Conservation (phyloP, 2,113 vertebrate species). For the Hydropotes inermis region DNA sequence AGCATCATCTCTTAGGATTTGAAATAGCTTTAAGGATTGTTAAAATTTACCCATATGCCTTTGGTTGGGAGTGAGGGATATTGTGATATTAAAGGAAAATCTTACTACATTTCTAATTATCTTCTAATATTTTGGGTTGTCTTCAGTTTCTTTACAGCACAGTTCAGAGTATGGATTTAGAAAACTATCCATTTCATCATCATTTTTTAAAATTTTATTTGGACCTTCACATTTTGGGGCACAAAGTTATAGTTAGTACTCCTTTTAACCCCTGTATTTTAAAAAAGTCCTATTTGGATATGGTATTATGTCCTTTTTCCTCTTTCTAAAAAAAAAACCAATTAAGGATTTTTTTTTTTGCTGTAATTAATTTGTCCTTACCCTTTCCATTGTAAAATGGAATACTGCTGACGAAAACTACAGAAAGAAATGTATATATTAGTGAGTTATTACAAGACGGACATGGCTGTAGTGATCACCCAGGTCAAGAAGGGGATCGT, state of each 20-base stretch:
- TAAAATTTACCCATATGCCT: background rate
- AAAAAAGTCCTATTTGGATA: background rate
- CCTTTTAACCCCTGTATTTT: background rate
- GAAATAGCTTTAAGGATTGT: background rate
- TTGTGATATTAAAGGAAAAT: background rate
- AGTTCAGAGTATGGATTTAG: background rate
- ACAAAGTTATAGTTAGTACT: background rate
- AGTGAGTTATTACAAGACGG: background rate
- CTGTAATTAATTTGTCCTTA: background rate
- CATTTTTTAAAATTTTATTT: background rate
- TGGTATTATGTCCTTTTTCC: background rate
- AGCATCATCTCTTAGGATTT: background rate
- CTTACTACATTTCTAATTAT: background rate
- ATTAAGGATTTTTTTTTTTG: background rate
- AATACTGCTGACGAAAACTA: background rate
- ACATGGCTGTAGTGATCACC: background rate
- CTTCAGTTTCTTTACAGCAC: background rate
- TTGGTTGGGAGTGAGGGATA: background rate
- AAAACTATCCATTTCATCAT: background rate
- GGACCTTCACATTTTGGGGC: background rate
- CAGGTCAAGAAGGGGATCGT: background rate
- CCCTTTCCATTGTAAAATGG: background rate
- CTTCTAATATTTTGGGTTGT: background rate
- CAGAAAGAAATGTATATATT: background rate
- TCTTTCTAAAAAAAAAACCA: background rate